Evolutionary conservation across 1,140 invertebrate genomes (phyloP).

Genomic region (Trichonephila clavipes): DNA sequence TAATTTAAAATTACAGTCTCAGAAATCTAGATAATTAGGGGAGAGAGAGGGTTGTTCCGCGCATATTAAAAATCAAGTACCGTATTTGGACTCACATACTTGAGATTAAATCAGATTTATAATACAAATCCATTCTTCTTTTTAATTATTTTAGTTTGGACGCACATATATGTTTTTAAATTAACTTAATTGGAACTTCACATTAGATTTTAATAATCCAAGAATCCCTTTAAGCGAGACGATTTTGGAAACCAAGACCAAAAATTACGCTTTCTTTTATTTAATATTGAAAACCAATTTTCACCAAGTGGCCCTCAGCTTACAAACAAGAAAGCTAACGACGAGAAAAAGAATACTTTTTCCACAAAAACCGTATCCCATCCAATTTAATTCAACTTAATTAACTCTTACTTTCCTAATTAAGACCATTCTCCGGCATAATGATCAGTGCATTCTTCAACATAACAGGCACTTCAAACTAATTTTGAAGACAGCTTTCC

Average conservation of each 20-base stretch:
- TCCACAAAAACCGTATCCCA: slow-evolving; percentile 14
- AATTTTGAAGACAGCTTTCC: slow-evolving; percentile 1
- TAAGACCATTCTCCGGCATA: background rate
- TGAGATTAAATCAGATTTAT: background rate
- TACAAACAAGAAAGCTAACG: background rate
- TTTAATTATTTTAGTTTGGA: background rate
- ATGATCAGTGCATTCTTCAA: background rate
- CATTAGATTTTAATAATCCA: background rate
- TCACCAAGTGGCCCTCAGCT: background rate
- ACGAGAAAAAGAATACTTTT: background rate
- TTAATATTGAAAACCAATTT: background rate
- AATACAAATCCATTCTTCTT: background rate
- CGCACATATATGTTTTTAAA: background rate
- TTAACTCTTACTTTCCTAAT: slow-evolving; percentile 52
- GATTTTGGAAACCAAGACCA: background rate
- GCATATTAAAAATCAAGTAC: background rate
- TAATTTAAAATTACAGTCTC: too few relatives aligned
- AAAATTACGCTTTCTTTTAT: background rate
- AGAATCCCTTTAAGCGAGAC: background rate
- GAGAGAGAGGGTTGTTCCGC: too few relatives aligned
- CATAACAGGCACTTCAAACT: slow-evolving; percentile 32
- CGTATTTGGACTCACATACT: background rate
- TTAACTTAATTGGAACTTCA: background rate
- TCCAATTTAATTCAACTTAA: slow-evolving; percentile 42
- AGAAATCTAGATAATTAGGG: too few relatives aligned